Evolutionary conservation across 2,113 vertebrate species (phyloP).

Genomic region (Telmatochromis sp.): DNA sequence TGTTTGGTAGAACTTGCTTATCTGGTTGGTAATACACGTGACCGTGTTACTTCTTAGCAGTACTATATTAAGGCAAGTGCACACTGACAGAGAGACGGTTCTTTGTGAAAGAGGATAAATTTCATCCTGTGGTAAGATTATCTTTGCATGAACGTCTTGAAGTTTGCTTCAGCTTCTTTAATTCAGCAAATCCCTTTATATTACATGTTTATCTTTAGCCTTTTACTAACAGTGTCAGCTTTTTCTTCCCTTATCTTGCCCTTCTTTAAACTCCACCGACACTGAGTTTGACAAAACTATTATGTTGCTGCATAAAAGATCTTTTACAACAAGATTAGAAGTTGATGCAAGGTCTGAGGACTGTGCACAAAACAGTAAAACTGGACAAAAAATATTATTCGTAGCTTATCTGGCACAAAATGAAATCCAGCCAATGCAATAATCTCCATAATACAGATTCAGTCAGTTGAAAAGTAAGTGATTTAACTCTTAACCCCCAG

Average conservation of each 20-base stretch:
- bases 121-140: conserved; percentile 29
- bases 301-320: background rate
- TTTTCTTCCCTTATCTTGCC: background rate
- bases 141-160: background rate
- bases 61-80: conserved; percentile 13
- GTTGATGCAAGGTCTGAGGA: background rate
- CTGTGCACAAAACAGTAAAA: background rate
- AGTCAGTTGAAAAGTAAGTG: background rate
- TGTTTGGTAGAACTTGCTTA: conserved; percentile 35
- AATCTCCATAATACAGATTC: background rate
- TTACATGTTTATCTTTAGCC: background rate
- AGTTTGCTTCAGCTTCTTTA: background rate
- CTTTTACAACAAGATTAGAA: background rate
- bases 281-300: background rate
- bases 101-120: background rate
- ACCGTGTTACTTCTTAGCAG: background rate
- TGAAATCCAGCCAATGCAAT: background rate
- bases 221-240: background rate
- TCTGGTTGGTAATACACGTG: conserved; percentile 17
- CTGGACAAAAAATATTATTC: background rate
- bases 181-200: background rate
- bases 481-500: conserved; percentile 9
- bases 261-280: accelerated
- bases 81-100: background rate
- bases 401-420: background rate